Evolutionary conservation across 2,888 invertebrate species (phyloP), one percentile per base, ranked within the genome.

Genomic region (Crioceris asparagi): DNA sequence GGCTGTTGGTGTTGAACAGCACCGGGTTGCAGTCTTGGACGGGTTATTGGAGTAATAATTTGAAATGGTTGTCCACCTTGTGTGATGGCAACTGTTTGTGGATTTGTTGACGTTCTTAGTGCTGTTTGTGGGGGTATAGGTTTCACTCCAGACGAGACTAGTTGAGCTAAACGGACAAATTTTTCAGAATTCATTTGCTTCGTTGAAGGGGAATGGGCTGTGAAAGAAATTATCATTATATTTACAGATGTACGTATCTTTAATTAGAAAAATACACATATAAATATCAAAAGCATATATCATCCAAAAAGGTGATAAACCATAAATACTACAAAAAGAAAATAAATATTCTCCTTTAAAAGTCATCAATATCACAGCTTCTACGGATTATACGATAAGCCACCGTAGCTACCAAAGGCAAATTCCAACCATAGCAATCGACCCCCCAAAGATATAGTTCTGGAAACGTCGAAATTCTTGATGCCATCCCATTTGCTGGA

Each of bases 121-220:
- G 63, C 46, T 30, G 49, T 51, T 47, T 63, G 62, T 38, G 60
- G 62, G 32, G 52, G 52, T 32, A 62, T 40, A 12, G 69, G 74
- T 61, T 79, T 79, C 59, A 79, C 75, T 42, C 77, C 72, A 47
- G 77, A 69, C 38, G 75, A 67, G 65, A 79, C 75, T 54, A 79
- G 64, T 64, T 79, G 74, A 50, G 74, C 75, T 75, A 38, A 15
- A 32, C 36, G 26, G 38, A 40, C 21, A 23, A 38, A 36, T 35
- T 17, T 21, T 18, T 18, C 6, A 12, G 7, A 30, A 15, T 4
- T 16, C 4, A 29, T 15, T 14, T 29, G 4, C 11, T 16, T 5
- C 26, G 3, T 11, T 23, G 19, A 6, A 14, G n/a, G n/a, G n/a
- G n/a, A n/a, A n/a, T n/a, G n/a, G n/a, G n/a, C n/a, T n/a, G n/a